phyloP scores from a whole-genome alignment of 2,888 invertebrate genomes.

The Hesperia comma region DNA sequence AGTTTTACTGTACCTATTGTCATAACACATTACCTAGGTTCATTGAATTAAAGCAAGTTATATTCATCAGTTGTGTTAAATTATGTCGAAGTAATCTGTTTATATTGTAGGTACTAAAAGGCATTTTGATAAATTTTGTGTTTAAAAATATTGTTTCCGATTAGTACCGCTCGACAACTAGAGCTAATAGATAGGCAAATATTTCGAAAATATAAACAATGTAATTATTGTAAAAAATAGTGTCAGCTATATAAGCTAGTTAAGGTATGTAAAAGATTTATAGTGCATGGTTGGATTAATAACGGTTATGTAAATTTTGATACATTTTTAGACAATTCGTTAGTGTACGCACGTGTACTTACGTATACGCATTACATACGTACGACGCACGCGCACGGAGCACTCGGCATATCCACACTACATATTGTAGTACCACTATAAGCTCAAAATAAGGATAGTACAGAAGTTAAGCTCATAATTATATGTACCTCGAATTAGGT shows the following conservation, averaged over 20 bases:
- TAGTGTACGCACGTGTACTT: neutral
- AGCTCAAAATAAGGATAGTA: too few relatives aligned
- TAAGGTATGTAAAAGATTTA: neutral
- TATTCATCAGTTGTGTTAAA: too few relatives aligned
- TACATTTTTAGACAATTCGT: constrained; percentile 4
- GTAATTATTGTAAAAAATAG: constrained; percentile 5
- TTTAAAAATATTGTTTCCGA: neutral
- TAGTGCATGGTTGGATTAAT: neutral
- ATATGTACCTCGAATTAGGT: too few relatives aligned
- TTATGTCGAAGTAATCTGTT: too few relatives aligned
- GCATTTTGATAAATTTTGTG: neutral
- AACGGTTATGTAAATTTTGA: neutral
- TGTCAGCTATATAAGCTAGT: neutral
- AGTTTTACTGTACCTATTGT: too few relatives aligned
- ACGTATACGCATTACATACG: neutral
- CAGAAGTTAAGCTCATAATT: too few relatives aligned
- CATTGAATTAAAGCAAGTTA: too few relatives aligned
- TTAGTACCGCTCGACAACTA: neutral
- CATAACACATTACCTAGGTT: too few relatives aligned
- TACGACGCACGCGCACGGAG: too few relatives aligned
- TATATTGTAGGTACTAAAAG: too few relatives aligned
- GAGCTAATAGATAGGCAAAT: neutral
- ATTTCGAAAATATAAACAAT: neutral
- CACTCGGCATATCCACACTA: too few relatives aligned
- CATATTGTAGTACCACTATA: neutral